Evolutionary conservation across 30 jellyfish, hydroid and myxozoan genomes (phyloP), one percentile per base, ranked within the genome.

Genomic region (Hydra vulgaris): DNA sequence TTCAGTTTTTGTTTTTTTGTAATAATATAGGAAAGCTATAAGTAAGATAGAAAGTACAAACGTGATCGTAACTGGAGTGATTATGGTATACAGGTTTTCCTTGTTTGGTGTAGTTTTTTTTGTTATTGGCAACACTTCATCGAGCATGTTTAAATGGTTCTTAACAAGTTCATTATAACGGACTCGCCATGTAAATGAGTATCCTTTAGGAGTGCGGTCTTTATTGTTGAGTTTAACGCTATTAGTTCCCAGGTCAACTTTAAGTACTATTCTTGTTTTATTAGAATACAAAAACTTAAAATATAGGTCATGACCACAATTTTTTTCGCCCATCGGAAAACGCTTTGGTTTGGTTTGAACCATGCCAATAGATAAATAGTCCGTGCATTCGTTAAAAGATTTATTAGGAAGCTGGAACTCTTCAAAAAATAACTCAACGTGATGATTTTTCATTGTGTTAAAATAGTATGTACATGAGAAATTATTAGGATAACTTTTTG

Each of bases 401-500:
- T 27, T 53, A 23, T 78, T 61, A 5, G 85, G 85, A 17, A 78
- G 85, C 24, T 53, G 66, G 53, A 78, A 78, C 26, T 78, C 85
- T 23, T 78, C 85, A 53, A 78, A 78, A 40, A 25, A 24, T 16
- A 78, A 16, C 69, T 78, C 67, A 12, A 78, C 23, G 18, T 53
- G 79, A 23, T 78, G 24, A 53, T 52, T 25, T 23, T 55, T 26
- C 26, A 27, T 15, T 17, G 85, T 78, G 27, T 66, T 16, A 25
- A 78, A 53, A 54, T 26, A 81, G 23, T 78, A 78, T 5, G 23
- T 27, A 25, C 85, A 78, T 20, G 76, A 53, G 78, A 78, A 78
- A 52, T 78, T 56, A 1, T 0, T 8, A 55, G 85, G 85, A 17
- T 55, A 53, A 20, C 26, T 56, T 21, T 80, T 23, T 5, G 85